Base-by-base conservation (phyloP, 2,797 vertebrate species). In the Alauda arvensis region DNA sequence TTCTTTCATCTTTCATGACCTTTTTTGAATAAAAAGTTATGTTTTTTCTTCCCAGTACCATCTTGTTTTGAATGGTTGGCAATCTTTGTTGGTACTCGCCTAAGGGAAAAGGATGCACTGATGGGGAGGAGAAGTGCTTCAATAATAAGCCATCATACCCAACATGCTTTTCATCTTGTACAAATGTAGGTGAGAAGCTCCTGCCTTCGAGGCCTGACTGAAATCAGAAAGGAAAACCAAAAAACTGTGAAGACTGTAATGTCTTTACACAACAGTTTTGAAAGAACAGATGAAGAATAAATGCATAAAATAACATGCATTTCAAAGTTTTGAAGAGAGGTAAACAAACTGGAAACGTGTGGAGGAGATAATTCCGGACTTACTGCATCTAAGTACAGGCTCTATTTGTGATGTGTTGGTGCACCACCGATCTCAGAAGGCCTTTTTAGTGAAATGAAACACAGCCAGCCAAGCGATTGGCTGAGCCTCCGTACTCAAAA, bases 281-380 rank as follows among this genome's bases (percentile, higher is more conserved):
- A 84, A 88, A 90, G 57, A 62, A 77, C 9, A 78, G 49, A 43
- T 59, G 25, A 74, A 78, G 31, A 84, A 76, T 46, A 85, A 66
- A 10, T 5, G 5, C 17, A 46, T 43, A 78, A 53, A 7, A 20
- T 17, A 81, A 29, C 37, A 37, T 37, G 37, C 37, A 37, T 37
- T 46, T 92, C 45, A 83, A 70, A 91, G n/a, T 68, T 86, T 59
- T 83, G 60, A 60, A 83, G 81, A 82, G 31, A 82, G 40, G 39
- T 61, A 90, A 86, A 67, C 16, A 63, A 84, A n/a, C 21, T 16
- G 37, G 31, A 45, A 76, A 61, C 71, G 3, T 9, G 7, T 49
- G 34, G 39, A 77, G 34, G 9, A 87, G 42, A 83, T 49, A 72
- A 65, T 76, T 77, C 67, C 70, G 48, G 33, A 31, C 33, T 62